These are phyloP conservation scores for Xylophagus ater DNA, from an alignment of 2,888 invertebrate species.

Conservation along the genomic window DNA sequence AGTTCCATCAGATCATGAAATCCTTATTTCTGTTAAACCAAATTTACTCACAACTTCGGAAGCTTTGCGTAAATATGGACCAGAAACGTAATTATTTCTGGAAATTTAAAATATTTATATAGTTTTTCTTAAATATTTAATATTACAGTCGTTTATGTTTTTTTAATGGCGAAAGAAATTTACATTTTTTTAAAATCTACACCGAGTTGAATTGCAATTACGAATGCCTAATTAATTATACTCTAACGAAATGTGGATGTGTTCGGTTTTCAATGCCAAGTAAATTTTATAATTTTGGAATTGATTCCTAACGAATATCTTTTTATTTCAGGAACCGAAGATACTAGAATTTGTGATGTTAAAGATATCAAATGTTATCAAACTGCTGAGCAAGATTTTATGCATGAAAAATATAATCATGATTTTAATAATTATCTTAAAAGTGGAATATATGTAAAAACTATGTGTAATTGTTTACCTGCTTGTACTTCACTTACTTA, in stretches of 20 bases:
- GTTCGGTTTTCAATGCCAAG: slow-evolving; percentile 60
- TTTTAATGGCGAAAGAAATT: slow-evolving; percentile 50
- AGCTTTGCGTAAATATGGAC: slow-evolving; percentile 47
- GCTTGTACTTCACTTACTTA: too few relatives aligned
- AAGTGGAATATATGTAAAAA: too few relatives aligned
- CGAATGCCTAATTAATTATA: slow-evolving; percentile 59
- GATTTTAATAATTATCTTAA: too few relatives aligned
- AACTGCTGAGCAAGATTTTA: too few relatives aligned
- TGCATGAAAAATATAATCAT: too few relatives aligned
- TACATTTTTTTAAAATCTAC: slow-evolving; percentile 54
- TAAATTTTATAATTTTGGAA: too few relatives aligned
- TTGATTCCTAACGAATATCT: too few relatives aligned
- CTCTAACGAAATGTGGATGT: slow-evolving; percentile 50
- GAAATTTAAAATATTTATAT: not conserved
- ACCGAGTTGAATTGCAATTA: slow-evolving; percentile 62
- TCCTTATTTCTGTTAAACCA: slow-evolving; percentile 56
- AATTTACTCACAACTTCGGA: slow-evolving; percentile 62
- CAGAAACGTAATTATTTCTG: slow-evolving; percentile 42
- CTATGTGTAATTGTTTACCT: too few relatives aligned
- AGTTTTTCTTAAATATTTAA: not conserved
- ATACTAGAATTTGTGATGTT: too few relatives aligned
- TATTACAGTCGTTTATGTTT: slow-evolving; percentile 48
- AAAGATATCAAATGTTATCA: too few relatives aligned
- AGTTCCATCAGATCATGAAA: slow-evolving; percentile 54
- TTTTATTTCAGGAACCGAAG: too few relatives aligned